Percentiles rank a stretch among this genome's conserved stretches.
Conservation (phyloP, 2,888 invertebrate genomes). For the Tachina fera region DNA sequence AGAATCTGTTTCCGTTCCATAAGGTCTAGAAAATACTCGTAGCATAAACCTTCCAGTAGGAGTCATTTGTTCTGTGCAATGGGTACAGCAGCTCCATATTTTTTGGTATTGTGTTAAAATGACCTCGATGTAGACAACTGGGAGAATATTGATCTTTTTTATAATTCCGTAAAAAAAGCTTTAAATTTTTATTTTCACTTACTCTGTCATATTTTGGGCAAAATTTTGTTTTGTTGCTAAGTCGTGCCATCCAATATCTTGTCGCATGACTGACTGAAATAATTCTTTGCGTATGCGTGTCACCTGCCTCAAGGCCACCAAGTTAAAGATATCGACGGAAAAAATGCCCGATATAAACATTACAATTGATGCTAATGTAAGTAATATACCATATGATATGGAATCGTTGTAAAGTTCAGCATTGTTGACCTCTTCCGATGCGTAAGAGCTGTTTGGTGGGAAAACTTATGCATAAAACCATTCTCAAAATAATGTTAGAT, state of each 20-base stretch:
- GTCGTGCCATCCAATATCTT: conserved; percentile 90
- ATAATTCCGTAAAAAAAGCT: too few species aligned
- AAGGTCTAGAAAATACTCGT: too few species aligned
- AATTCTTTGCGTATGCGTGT: conserved; percentile 86
- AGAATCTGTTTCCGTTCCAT: too few species aligned
- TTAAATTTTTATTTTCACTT: conserved; percentile 82
- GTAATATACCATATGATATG: conserved; percentile 87
- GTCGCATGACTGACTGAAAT: conserved; percentile 86
- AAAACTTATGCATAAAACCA: not conserved
- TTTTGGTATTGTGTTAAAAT: too few species aligned
- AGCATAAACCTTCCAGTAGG: too few species aligned
- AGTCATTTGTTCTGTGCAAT: too few species aligned
- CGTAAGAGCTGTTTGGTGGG: conserved; percentile 83
- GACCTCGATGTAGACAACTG: too few species aligned
- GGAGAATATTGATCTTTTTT: too few species aligned
- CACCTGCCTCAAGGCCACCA: conserved; percentile 86
- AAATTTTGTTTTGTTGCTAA: conserved; percentile 88
- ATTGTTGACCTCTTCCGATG: conserved; percentile 84
- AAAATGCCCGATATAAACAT: conserved; percentile 87
- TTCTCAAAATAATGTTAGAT: not conserved
- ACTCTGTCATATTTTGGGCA: conserved; percentile 90
- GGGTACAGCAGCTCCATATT: too few species aligned
- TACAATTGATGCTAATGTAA: conserved; percentile 84
- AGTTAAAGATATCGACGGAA: conserved; percentile 87
- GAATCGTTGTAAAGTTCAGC: conserved; percentile 87